Percentiles rank a stretch among this genome's conserved stretches.
Conservation (phyloP, 2,797 vertebrate species). For the Pachyuromys duprasi region DNA sequence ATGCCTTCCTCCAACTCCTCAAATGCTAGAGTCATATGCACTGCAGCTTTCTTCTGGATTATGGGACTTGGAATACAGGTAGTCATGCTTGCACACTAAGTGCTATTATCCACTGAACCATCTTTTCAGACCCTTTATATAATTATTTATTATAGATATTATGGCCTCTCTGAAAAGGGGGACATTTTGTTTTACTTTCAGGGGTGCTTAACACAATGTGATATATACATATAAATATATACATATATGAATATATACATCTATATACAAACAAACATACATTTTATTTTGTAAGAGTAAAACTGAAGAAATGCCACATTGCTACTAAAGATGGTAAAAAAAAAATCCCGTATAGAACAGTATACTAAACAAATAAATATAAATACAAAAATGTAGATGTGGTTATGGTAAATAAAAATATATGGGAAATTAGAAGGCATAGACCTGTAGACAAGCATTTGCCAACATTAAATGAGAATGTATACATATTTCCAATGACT, state of each 20-base stretch:
- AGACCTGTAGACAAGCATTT: not conserved
- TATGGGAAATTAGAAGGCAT: not conserved
- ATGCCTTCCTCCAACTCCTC: not conserved
- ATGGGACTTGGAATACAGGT: no score
- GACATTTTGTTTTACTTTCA: not conserved
- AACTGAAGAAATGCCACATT: constrained; percentile 2
- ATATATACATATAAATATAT: not conserved
- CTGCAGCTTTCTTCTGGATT: not conserved
- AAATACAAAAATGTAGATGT: not conserved
- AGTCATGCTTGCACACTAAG: not conserved
- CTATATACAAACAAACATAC: not conserved
- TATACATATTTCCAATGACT: not conserved
- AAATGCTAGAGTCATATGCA: no score
- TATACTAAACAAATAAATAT: not conserved
- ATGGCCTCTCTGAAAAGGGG: not conserved
- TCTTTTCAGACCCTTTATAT: not conserved
- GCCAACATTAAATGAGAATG: not conserved
- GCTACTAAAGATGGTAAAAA: not conserved
- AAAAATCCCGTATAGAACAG: not conserved
- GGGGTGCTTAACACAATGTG: not conserved
- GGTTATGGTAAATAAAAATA: not conserved
- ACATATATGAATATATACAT: not conserved
- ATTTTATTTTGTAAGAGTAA: constrained; percentile 23
- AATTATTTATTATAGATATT: not conserved
- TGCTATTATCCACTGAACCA: not conserved